Percentiles rank a stretch among this genome's conserved stretches.
Evolutionary conservation across 2,113 vertebrate species (phyloP).

Genomic region (Bothrops jararaca): DNA sequence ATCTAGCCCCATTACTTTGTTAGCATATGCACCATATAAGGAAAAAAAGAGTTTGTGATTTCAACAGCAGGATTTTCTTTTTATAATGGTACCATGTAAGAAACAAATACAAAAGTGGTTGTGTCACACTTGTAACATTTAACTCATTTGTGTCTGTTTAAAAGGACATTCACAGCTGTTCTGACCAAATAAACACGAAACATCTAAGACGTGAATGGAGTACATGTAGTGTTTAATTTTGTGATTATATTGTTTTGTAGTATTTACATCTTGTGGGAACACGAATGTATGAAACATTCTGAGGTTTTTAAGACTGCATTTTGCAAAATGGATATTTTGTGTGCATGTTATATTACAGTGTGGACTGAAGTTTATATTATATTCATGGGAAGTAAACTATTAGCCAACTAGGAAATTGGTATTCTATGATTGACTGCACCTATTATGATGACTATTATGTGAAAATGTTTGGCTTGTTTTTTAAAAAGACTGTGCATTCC

Average conservation of each 20-base stretch:
- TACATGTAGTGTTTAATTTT: not conserved
- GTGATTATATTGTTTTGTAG: not conserved
- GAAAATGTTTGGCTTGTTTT: not conserved
- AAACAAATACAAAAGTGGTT: constrained; percentile 54
- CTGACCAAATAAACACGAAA: not conserved
- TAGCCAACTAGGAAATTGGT: not conserved
- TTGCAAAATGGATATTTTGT: not conserved
- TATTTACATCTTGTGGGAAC: not conserved
- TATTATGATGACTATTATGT: not conserved
- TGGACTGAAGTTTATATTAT: not conserved
- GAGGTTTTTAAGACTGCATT: not conserved
- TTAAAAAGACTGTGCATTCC: not conserved
- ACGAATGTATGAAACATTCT: not conserved
- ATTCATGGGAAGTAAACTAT: not conserved
- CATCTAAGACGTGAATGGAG: not conserved
- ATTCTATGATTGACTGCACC: not conserved
- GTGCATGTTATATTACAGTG: not conserved
- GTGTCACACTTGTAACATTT: constrained; percentile 7
- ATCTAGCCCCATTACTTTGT: constrained; percentile 31
- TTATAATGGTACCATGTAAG: constrained; percentile 53
- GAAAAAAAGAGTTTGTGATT: constrained; percentile 43
- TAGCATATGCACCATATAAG: constrained; percentile 65
- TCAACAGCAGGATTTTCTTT: constrained; percentile 40
- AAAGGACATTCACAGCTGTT: constrained; percentile 29
- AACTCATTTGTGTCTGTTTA: constrained; percentile 7